Conservation (phyloP, 2,113 vertebrate genomes). For the Indicator maculatus region DNA sequence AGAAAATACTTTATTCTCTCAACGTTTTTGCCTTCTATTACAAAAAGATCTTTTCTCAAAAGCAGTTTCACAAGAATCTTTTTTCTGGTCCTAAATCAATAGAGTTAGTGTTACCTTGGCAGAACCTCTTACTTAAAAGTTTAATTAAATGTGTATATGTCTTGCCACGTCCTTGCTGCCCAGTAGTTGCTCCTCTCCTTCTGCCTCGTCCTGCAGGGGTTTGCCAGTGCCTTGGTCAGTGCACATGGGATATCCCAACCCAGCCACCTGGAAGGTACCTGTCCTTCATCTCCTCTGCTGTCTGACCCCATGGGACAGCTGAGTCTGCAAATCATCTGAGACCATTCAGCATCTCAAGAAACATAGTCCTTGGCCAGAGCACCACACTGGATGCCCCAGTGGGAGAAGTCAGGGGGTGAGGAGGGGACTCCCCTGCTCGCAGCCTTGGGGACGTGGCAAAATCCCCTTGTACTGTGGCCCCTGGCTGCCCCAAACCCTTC, state of each 20-base stretch:
- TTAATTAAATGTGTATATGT: not conserved
- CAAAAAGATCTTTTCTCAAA: not conserved
- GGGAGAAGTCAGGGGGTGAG: not conserved
- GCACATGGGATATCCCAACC: no score
- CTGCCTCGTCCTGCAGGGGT: not conserved
- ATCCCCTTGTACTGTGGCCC: not conserved
- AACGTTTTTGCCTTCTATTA: not conserved
- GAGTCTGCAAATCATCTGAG: not conserved
- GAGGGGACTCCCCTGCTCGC: not conserved
- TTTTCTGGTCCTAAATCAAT: not conserved
- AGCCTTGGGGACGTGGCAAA: rapidly evolving
- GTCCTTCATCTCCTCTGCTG: not conserved
- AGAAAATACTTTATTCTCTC: not conserved
- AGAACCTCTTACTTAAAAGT: not conserved
- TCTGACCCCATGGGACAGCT: rapidly evolving
- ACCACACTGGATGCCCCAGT: rapidly evolving
- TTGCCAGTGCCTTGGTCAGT: rapidly evolving
- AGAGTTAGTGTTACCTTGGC: not conserved
- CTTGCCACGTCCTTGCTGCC: not conserved
- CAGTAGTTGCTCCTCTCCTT: rapidly evolving
- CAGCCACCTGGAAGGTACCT: rapidly evolving
- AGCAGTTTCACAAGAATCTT: not conserved
- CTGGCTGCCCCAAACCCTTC: not conserved
- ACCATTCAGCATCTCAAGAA: not conserved
- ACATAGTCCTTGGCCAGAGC: not conserved